Evolutionary conservation across 1,140 invertebrate species (phyloP).

Genomic region (Orussus abietinus): DNA sequence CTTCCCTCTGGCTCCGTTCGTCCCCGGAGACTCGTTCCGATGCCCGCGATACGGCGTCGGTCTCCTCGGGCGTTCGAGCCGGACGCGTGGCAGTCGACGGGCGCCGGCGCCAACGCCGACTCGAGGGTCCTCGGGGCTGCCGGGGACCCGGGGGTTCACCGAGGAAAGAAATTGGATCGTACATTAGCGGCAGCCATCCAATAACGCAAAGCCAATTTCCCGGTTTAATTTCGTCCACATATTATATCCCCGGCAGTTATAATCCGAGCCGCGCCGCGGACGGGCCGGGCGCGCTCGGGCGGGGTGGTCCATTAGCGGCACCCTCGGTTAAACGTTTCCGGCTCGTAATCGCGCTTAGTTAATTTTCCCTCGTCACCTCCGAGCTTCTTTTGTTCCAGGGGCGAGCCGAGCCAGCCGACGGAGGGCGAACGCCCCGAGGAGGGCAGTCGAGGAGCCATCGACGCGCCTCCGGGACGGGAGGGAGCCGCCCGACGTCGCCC

Average conservation of each 20-base stretch:
- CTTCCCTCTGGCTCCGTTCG: too few relatives aligned
- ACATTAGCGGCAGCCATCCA: too few relatives aligned
- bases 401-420: slow-evolving; percentile 4
- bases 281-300: slow-evolving; percentile 17
- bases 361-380: slow-evolving; percentile 31
- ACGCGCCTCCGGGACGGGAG: not conserved
- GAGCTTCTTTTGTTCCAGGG: slow-evolving; percentile 19
- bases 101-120: too few relatives aligned
- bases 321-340: slow-evolving; percentile 35
- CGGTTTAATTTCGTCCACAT: slow-evolving; percentile 11
- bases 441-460: not conserved
- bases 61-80: too few relatives aligned
- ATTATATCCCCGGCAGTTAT: slow-evolving; percentile 7
- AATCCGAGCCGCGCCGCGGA: slow-evolving; percentile 5
- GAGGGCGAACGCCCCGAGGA: slow-evolving; percentile 5
- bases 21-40: too few relatives aligned
- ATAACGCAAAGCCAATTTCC: slow-evolving; percentile 15
- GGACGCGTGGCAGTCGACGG: too few relatives aligned
- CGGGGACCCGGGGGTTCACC: too few relatives aligned
- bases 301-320: slow-evolving; percentile 30
- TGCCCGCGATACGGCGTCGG: too few relatives aligned
- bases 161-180: too few relatives aligned
- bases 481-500: too few relatives aligned
- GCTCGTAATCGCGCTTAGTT: slow-evolving; percentile 35
- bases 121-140: too few relatives aligned